These are phyloP conservation scores for Metridium senile DNA, from an alignment of 92 coral and sea anemone genomes.

Conservation along the genomic window DNA sequence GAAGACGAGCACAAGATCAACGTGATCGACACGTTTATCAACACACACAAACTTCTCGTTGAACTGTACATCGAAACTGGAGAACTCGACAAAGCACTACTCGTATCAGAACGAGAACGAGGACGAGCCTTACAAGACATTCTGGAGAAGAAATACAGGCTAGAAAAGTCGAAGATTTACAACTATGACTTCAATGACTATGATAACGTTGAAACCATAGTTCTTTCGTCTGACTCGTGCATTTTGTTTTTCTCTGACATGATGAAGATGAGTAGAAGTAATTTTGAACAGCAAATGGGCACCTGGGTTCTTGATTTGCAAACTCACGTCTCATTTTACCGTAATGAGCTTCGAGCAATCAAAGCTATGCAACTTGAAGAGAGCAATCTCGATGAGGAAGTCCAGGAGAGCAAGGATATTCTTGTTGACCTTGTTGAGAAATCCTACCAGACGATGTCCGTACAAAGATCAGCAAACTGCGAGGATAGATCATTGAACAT, in stretches of 20 bases:
- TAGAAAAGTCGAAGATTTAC: neutral
- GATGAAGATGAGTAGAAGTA: neutral
- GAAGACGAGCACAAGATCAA: constrained; percentile 23
- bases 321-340: neutral
- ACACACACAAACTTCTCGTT: constrained; percentile 6
- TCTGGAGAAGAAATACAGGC: neutral
- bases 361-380: neutral
- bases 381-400: neutral
- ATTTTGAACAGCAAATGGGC: neutral
- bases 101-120: constrained; percentile 30
- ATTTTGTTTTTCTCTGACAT: neutral
- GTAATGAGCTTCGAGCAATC: neutral
- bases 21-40: constrained; percentile 21
- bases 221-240: neutral
- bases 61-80: neutral
- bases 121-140: constrained; percentile 25
- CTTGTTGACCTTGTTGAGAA: neutral
- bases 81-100: constrained; percentile 22
- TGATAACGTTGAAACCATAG: neutral
- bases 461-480: neutral
- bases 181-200: neutral
- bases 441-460: neutral
- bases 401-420: neutral
- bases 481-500: neutral
- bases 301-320: neutral